A percentile compares a stretch with the other conserved stretches of the same genome.
These are phyloP conservation scores for Drosophila nigrodunni DNA, from an alignment of 1,140 invertebrate species.

Conservation along the genomic window DNA sequence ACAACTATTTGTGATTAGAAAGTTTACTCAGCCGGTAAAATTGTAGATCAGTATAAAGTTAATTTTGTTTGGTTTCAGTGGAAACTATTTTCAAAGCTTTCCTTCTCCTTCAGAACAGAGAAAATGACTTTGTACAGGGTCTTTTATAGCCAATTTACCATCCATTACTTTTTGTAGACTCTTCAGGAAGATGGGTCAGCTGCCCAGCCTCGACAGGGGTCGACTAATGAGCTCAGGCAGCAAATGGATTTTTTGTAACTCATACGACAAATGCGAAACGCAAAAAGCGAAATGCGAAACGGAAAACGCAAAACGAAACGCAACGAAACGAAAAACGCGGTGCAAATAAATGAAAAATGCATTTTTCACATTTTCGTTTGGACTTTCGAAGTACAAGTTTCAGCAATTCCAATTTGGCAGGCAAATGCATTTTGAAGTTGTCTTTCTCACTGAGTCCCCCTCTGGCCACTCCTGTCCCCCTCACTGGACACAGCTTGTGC, in stretches of 20 bases:
- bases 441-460: not conserved
- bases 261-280: constrained; percentile 49
- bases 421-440: constrained; percentile 47
- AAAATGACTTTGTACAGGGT: too few relatives aligned
- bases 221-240: constrained; percentile 69
- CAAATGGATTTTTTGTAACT: constrained; percentile 80
- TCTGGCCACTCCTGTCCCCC: not conserved
- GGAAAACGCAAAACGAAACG: too few relatives aligned
- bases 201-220: constrained; percentile 17
- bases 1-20: too few relatives aligned
- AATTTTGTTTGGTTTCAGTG: too few relatives aligned
- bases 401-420: constrained; percentile 60
- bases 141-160: too few relatives aligned
- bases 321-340: constrained; percentile 13
- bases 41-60: too few relatives aligned
- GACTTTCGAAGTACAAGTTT: constrained; percentile 26
- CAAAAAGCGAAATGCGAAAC: too few relatives aligned
- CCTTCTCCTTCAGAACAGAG: too few relatives aligned
- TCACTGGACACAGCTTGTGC: constrained; percentile 23
- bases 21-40: too few relatives aligned
- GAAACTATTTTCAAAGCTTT: too few relatives aligned
- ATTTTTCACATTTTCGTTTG: constrained; percentile 57
- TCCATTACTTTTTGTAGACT: constrained; percentile 16
- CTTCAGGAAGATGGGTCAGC: constrained; percentile 21
- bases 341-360: constrained; percentile 75